Evolutionary conservation across 2,888 invertebrate species (phyloP).

Genomic region (Latrodectus hesperus): DNA sequence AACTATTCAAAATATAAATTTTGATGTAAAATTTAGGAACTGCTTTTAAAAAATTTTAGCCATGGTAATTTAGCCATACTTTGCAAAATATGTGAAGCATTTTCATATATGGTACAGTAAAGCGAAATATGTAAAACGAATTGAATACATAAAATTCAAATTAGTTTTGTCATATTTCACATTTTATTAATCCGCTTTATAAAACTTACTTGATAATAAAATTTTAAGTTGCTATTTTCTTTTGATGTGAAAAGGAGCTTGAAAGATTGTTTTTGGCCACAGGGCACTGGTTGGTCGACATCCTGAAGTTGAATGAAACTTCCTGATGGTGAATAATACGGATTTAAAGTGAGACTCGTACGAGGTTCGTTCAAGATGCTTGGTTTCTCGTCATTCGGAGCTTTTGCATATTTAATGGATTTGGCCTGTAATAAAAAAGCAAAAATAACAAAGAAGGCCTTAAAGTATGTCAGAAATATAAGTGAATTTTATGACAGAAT

Average conservation of each 20-base stretch:
- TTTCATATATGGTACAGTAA: too few species aligned
- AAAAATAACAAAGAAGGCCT: background rate
- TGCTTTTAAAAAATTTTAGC: too few species aligned
- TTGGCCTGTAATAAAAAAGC: conserved; percentile 31
- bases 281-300: conserved; percentile 14
- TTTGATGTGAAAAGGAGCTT: conserved; percentile 51
- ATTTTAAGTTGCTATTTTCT: conserved; percentile 20
- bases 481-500: too few species aligned
- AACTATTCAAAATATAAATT: too few species aligned
- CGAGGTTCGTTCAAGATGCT: conserved; percentile 23
- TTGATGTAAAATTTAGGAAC: too few species aligned
- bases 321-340: conserved; percentile 58
- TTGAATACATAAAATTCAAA: too few species aligned
- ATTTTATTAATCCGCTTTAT: too few species aligned
- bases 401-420: conserved; percentile 42
- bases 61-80: too few species aligned
- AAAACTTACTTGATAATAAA: conserved; percentile 53
- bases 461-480: background rate
- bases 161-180: too few species aligned
- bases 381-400: background rate
- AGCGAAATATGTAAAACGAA: too few species aligned
- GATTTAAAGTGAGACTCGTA: conserved; percentile 29
- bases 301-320: conserved; percentile 56
- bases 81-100: too few species aligned
- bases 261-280: conserved; percentile 27